phyloP scores from a whole-genome alignment of 2,797 vertebrate species.

The Paratrypauchen microcephalus region DNA sequence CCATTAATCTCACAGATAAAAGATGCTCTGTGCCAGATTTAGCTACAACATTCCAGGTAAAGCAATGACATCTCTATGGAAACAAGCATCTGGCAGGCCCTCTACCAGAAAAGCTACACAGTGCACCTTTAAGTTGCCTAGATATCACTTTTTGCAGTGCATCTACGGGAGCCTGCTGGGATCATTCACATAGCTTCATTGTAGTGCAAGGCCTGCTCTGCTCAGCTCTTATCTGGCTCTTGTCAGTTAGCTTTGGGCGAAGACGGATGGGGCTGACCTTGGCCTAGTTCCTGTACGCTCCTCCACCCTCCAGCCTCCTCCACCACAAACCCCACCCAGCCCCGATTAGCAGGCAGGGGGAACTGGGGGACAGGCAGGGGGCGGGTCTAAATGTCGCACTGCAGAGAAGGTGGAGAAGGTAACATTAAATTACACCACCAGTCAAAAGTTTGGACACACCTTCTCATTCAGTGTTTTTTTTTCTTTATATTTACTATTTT shows the following conservation, averaged over 20 bases:
- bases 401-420: conserved; percentile 55
- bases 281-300: conserved; percentile 60
- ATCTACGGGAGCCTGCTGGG: neutral
- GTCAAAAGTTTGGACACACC: too few species aligned
- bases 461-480: too few species aligned
- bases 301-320: conserved; percentile 50
- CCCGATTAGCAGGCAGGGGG: conserved; percentile 54
- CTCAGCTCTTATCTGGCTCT: conserved; percentile 46
- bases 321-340: conserved; percentile 60
- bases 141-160: too few species aligned
- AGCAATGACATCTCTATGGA: too few species aligned
- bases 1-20: too few species aligned
- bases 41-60: too few species aligned
- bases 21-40: too few species aligned
- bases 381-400: conserved; percentile 66
- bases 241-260: conserved; percentile 44
- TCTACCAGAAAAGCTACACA: too few species aligned
- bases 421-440: too few species aligned
- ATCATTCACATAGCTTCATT: conserved; percentile 40
- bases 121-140: too few species aligned
- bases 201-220: conserved; percentile 27
- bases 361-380: conserved; percentile 28
- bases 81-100: too few species aligned
- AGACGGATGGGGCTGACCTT: conserved; percentile 67
- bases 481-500: too few species aligned